These are phyloP conservation scores for Orientallactaga sibirica DNA, from an alignment of 2,797 vertebrate species.

Conservation along the genomic window DNA sequence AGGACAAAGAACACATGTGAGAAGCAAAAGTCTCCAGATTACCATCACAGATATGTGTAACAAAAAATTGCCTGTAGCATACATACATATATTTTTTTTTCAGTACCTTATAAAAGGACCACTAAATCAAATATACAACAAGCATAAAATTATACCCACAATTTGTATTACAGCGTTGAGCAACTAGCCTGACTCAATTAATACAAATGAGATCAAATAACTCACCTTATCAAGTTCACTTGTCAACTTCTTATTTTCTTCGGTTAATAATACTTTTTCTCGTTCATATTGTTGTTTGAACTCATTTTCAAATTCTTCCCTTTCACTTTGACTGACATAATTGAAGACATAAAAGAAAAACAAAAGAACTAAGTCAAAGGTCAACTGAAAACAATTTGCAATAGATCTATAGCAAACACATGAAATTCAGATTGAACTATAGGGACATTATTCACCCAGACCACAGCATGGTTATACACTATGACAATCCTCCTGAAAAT, in stretches of 20 bases:
- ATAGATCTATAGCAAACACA: neutral
- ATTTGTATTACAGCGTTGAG: neutral
- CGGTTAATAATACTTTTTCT: conserved; percentile 92
- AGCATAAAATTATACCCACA: conserved; percentile 1
- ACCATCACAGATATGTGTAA: neutral
- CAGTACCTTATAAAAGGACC: neutral
- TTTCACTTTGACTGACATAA: conserved; percentile 93
- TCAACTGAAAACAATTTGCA: conserved; percentile 27
- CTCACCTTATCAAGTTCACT: conserved; percentile 96
- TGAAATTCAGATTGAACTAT: neutral
- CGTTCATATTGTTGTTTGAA: conserved; percentile 97
- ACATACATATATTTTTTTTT: neutral
- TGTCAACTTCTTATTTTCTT: conserved; percentile 97
- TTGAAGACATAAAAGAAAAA: conserved; percentile 68
- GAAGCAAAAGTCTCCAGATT: neutral
- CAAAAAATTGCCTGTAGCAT: neutral
- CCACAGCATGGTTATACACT: neutral
- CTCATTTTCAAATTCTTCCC: conserved; percentile 96
- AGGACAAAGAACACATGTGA: neutral
- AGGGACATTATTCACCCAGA: neutral
- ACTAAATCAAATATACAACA: neutral
- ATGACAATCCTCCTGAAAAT: neutral
- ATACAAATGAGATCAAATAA: conserved; percentile 14
- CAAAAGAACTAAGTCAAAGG: conserved; percentile 40
- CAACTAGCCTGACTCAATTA: neutral